Evolutionary conservation across 92 coral and sea anemone species (phyloP), one percentile per base, ranked within the genome.

Genomic region (Phenganax marumi): DNA sequence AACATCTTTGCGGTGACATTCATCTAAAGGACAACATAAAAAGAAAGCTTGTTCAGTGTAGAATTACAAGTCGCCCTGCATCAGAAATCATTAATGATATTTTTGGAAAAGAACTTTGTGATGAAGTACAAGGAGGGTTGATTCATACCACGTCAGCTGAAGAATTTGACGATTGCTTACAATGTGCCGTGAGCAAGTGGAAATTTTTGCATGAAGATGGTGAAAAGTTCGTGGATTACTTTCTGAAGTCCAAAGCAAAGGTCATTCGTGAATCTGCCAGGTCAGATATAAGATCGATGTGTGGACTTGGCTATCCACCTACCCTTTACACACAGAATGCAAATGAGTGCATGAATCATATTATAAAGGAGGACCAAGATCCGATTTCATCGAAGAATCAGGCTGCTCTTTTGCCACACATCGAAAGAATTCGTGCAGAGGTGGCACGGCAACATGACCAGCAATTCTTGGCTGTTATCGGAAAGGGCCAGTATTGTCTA

Each of bases 291-390:
- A 81, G 86, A 50, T 86, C 84, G 10, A 86, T 89, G 90, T 86
- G 88, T 48, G 92, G 92, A 13, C 88, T 84, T 13, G 90, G 90
- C 21, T 89, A 81, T 17, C 90, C 90, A 17, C 89, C 89, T 13
- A 86, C 46, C 49, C 81, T 84, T 50, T 85, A 88, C 52, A 50
- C 77, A 68, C 69, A 88, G 73, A 62, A 81, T 76, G 89, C 82
- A 21, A 84, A 85, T 50, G 86, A 86, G 60, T 74, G 84, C 65
- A 74, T 75, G 62, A 52, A 69, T 51, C 75, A 13, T 17, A 11
- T 70, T 50, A 70, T 70, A 10, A 4, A 70, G 21, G 75, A 4
- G 8, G 75, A 33, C 14, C 17, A 70, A 26, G 52, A 26, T 68
- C 52, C 74, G 14, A 47, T 6, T 16, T 68, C 17, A 10, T 75